Percentiles rank a stretch among this genome's conserved stretches.
Conservation (phyloP, 2,797 vertebrate species). For the Chloroceryle amazona region DNA sequence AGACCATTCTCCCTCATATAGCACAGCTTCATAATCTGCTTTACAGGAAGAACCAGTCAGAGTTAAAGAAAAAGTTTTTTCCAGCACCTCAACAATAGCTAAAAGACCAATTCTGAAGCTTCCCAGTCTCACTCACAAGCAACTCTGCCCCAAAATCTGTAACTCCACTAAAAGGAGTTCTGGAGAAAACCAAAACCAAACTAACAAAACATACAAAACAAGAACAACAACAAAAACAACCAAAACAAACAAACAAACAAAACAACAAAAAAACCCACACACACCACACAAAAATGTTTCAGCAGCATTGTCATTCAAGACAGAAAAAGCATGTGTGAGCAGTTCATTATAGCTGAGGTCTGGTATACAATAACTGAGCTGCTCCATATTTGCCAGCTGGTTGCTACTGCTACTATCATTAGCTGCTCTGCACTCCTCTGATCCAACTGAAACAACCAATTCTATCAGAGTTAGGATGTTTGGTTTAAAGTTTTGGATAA, state of each 20-base stretch:
- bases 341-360: neutral
- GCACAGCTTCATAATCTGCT: neutral
- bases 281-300: neutral
- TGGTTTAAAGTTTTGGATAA: neutral
- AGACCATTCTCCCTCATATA: neutral
- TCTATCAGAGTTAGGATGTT: rapidly evolving
- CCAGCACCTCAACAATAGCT: neutral
- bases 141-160: neutral
- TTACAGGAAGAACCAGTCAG: neutral
- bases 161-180: neutral
- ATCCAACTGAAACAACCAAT: neutral
- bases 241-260: neutral
- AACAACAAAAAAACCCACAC: rapidly evolving
- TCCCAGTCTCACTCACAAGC: neutral
- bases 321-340: neutral
- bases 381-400: neutral
- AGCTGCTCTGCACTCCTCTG: neutral
- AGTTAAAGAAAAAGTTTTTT: neutral
- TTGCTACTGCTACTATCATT: neutral
- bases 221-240: neutral
- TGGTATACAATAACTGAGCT: neutral
- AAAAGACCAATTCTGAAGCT: neutral
- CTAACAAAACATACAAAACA: too few species aligned
- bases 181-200: too few species aligned
- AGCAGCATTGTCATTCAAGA: neutral